A percentile compares a stretch with the other conserved stretches of the same genome.
Evolutionary conservation across 2,888 invertebrate species (phyloP).

Genomic region (Tanytarsus gracilentus): DNA sequence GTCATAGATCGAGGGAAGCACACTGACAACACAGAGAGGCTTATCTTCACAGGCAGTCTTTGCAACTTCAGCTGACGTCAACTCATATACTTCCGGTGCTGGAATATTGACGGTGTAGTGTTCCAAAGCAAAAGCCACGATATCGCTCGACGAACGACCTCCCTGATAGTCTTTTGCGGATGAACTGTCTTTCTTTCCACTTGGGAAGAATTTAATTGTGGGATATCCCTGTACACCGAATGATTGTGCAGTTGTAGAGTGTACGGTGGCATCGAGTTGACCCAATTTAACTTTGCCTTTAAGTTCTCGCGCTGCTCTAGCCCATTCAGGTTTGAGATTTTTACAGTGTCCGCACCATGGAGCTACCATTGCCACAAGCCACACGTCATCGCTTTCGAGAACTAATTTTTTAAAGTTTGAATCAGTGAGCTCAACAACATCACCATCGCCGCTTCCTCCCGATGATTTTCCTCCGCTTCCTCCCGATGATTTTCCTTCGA

Average conservation of each 20-base stretch:
- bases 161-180: conserved; percentile 82
- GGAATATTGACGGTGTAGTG: conserved; percentile 80
- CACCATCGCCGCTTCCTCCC: conserved; percentile 32
- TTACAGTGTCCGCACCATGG: conserved; percentile 98
- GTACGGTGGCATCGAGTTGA: conserved; percentile 90
- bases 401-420: conserved; percentile 90
- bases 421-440: conserved; percentile 89
- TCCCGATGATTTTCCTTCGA: conserved; percentile 52
- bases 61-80: conserved; percentile 52
- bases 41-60: conserved; percentile 72
- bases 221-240: conserved; percentile 91
- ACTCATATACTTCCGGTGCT: conserved; percentile 77
- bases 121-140: conserved; percentile 81
- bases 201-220: conserved; percentile 85
- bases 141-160: conserved; percentile 81
- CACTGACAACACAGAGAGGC: conserved; percentile 83
- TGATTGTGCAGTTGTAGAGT: conserved; percentile 68
- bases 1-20: conserved; percentile 92
- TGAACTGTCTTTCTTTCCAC: conserved; percentile 60
- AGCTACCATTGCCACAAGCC: conserved; percentile 97
- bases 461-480: conserved; percentile 6
- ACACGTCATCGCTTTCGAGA: conserved; percentile 85
- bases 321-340: conserved; percentile 93
- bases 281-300: conserved; percentile 96
- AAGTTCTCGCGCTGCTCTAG: conserved; percentile 83